phyloP scores from a whole-genome alignment of 2,797 vertebrate genomes.

The Xenops minutus region DNA sequence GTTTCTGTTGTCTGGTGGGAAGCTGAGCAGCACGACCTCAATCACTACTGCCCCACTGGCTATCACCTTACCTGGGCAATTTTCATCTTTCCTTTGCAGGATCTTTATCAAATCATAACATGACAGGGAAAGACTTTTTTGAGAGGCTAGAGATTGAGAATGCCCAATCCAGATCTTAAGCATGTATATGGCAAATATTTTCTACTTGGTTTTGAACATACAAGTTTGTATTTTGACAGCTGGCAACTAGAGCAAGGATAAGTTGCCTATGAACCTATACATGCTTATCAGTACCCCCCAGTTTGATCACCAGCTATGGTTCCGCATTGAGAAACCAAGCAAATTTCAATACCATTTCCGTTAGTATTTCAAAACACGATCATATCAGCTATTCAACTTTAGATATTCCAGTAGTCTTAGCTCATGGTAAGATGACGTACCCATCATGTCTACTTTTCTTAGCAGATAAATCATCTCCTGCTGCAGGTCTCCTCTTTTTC shows the following conservation, averaged over 20 bases:
- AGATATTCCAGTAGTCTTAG: constrained; percentile 12
- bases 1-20: neutral
- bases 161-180: neutral
- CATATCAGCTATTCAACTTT: constrained; percentile 21
- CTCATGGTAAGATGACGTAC: constrained; percentile 75
- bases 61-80: neutral
- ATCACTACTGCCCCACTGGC: neutral
- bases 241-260: neutral
- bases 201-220: neutral
- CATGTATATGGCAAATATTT: neutral
- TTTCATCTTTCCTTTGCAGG: neutral
- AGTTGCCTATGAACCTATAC: neutral
- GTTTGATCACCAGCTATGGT: neutral
- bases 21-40: neutral
- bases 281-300: neutral
- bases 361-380: constrained; percentile 26
- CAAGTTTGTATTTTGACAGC: neutral
- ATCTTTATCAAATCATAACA: neutral
- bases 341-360: constrained; percentile 12
- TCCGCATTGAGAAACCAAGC: constrained; percentile 24
- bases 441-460: constrained; percentile 99
- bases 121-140: neutral
- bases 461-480: constrained; percentile 94
- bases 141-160: neutral
- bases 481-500: constrained; percentile 99